phyloP scores from a whole-genome alignment of 2,113 vertebrate species.

The Oncorhynchus masou region DNA sequence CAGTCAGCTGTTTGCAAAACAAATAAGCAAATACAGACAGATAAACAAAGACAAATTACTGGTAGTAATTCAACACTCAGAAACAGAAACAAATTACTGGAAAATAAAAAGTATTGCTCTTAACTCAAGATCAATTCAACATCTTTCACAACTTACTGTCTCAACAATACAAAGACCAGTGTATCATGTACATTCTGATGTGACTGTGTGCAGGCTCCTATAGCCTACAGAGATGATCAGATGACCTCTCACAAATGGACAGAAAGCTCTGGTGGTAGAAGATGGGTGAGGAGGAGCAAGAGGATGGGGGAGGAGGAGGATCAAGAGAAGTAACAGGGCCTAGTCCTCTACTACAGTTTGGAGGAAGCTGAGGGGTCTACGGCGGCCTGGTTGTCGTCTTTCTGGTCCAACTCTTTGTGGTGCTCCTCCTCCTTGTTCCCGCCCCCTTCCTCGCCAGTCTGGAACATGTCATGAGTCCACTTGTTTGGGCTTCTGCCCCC shows the following conservation, averaged over 20 bases:
- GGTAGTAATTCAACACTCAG: slow-evolving; percentile 8
- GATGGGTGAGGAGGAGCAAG: not conserved
- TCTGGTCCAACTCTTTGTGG: slow-evolving; percentile 77
- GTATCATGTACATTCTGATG: not conserved
- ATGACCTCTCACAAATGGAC: not conserved
- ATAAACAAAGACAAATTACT: not conserved
- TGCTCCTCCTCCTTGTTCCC: slow-evolving; percentile 78
- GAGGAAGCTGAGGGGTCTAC: too few species aligned
- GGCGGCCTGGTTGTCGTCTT: slow-evolving; percentile 76
- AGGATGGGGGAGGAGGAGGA: not conserved
- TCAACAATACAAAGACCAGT: not conserved
- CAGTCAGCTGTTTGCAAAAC: not conserved
- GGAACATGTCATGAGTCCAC: slow-evolving; percentile 97
- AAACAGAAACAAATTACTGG: not conserved
- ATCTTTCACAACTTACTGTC: too few species aligned
- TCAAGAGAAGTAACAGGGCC: too few species aligned
- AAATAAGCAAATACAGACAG: not conserved
- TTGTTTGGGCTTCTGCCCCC: slow-evolving; percentile 90
- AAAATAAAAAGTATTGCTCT: slow-evolving; percentile 18
- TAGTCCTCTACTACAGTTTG: too few species aligned
- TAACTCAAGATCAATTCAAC: slow-evolving; percentile 3
- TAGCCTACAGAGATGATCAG: too few species aligned
- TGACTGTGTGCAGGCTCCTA: not conserved
- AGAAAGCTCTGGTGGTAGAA: not conserved
- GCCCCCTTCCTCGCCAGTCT: slow-evolving; percentile 86